Evolutionary conservation across 2,113 vertebrate species (phyloP).

Genomic region (Tragelaphus scriptus): DNA sequence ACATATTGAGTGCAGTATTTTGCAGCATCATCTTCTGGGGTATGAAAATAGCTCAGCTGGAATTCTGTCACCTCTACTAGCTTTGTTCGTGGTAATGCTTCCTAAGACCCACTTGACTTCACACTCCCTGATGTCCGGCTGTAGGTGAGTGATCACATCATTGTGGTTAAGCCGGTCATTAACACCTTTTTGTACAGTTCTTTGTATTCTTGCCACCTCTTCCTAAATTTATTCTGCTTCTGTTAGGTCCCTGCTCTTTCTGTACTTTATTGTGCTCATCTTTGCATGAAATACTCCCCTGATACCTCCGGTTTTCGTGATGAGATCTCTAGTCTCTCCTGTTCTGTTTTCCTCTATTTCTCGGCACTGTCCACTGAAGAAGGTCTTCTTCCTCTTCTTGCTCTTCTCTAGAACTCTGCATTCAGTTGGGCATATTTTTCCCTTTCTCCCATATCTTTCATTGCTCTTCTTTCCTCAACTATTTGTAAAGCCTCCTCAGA

Average conservation of each 20-base stretch:
- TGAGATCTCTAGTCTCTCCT: neutral
- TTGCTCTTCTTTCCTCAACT: neutral
- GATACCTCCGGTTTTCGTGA: neutral
- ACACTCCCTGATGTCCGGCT: neutral
- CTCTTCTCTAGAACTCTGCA: neutral
- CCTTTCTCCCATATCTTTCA: neutral
- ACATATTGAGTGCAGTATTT: neutral
- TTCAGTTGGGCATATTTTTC: neutral
- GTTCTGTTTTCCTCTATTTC: neutral
- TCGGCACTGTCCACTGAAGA: neutral
- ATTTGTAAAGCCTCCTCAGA: neutral
- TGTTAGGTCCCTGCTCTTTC: neutral
- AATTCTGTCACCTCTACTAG: neutral
- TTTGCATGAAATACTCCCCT: neutral
- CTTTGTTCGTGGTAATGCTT: neutral
- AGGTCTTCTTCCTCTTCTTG: neutral
- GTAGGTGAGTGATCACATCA: neutral
- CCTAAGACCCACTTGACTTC: neutral
- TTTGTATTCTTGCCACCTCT: neutral
- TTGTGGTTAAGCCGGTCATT: accelerated
- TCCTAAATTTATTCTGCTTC: neutral
- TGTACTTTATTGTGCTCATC: neutral
- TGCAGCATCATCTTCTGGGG: neutral
- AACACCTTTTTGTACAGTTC: neutral
- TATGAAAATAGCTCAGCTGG: neutral